These are phyloP conservation scores for Hippoglossus stenolepis DNA, from an alignment of 2,113 vertebrate genomes.

Conservation along the genomic window DNA sequence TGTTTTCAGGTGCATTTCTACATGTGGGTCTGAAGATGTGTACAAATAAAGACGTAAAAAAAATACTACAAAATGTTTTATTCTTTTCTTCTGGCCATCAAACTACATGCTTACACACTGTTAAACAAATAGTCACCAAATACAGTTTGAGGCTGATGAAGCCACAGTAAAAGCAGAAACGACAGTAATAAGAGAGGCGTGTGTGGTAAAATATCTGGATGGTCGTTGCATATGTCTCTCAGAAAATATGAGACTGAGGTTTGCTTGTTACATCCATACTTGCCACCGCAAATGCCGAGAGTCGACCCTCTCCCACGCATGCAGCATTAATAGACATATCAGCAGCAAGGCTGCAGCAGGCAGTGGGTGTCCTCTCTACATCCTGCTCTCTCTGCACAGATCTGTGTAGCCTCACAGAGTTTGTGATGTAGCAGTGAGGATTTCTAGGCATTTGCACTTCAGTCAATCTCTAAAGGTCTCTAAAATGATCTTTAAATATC, in stretches of 20 bases:
- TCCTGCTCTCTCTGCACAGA: conserved; percentile 53
- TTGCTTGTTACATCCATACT: conserved; percentile 62
- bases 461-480: conserved; percentile 17
- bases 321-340: conserved; percentile 78
- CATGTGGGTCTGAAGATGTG: conserved; percentile 4
- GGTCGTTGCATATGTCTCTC: conserved; percentile 44
- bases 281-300: conserved; percentile 61
- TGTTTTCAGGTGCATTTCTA: conserved; percentile 20
- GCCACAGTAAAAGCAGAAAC: conserved; percentile 1
- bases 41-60: conserved; percentile 19
- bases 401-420: conserved; percentile 54
- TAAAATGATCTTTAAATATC: conserved; percentile 12
- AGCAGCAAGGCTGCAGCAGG: conserved; percentile 70
- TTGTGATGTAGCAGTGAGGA: conserved; percentile 38
- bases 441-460: conserved; percentile 42
- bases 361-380: conserved; percentile 73
- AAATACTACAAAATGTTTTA: conserved; percentile 18
- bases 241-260: conserved; percentile 50
- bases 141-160: background rate
- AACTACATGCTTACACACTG: background rate
- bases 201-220: conserved; percentile 22
- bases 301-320: conserved; percentile 79
- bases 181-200: conserved; percentile 10
- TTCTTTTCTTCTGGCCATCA: conserved; percentile 9
- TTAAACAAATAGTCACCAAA: conserved; percentile 10